Evolutionary conservation across 2,797 vertebrate genomes (phyloP), one percentile per base, ranked within the genome.

Genomic region (Rhabdomys pumilio): DNA sequence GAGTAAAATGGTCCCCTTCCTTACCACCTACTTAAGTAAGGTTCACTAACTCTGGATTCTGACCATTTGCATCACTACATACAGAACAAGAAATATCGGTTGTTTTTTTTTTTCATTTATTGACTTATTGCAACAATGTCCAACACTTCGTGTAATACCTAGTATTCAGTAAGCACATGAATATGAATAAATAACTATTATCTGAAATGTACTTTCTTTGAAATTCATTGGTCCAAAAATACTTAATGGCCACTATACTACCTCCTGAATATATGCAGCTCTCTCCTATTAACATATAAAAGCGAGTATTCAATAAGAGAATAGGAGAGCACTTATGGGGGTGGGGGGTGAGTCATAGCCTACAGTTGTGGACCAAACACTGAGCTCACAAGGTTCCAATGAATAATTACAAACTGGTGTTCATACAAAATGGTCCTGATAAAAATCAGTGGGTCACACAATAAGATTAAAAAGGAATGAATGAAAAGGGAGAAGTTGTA

Each of bases 281-380:
- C 6, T 11, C 7, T 94, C 57, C 41, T 13, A 79, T 80, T 79
- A 63, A 11, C 76, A 19, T 47, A 47, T 14, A 72, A n/a, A 92
- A 84, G 41, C n/a, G 94, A 47, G 15, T 75, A 91, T 89, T 95
- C 82, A 92, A 47, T 38, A 95, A 88, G 76, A 85, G 44, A 72
- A 90, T 79, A 90, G 31, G 38, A 85, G 93, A 82, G 55, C 15
- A 84, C 12, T 77, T 90, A 8, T n/a, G 20, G 50, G 7, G 31
- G 29, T 29, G 22, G 31, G 31, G 3, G 1, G 12, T 67, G 19
- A 67, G 63, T 67, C 34, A 53, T 12, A 69, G 20, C 13, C 76
- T 47, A 47, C 41, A 34, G 26, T 34, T n/a, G 44, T 69, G 34
- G 31, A 86, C 19, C 31, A n/a, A 67, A 67, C 19, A n/a, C 19